A percentile compares a stretch with the other conserved stretches of the same genome.
These are phyloP conservation scores for Trematocara zebra DNA, from an alignment of 2,113 vertebrate genomes.

Conservation along the genomic window DNA sequence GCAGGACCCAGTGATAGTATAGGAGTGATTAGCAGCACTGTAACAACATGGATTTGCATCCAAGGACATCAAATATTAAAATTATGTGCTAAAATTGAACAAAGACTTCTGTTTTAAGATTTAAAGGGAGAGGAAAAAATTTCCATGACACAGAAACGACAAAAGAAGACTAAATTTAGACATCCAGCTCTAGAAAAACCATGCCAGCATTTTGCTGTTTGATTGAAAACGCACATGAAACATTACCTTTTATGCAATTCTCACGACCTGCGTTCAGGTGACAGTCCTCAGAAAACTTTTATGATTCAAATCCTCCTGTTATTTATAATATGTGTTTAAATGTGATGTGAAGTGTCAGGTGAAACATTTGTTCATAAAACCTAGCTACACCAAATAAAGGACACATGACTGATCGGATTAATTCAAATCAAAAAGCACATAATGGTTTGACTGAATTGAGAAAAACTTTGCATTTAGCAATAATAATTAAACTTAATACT, in stretches of 20 bases:
- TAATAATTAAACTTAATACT: neutral
- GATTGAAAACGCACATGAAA: neutral
- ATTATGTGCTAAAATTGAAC: neutral
- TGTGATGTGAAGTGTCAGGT: neutral
- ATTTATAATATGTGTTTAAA: neutral
- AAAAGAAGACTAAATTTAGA: slow-evolving; percentile 9
- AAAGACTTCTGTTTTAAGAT: neutral
- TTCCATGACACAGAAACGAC: neutral
- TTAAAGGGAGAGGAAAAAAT: neutral
- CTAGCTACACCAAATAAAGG: neutral
- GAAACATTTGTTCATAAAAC: neutral
- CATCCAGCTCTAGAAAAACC: neutral
- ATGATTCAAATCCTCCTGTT: neutral
- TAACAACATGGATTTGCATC: neutral
- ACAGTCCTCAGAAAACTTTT: neutral
- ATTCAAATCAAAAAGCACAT: neutral
- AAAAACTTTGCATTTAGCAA: neutral
- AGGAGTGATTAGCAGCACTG: neutral
- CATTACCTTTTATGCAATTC: neutral
- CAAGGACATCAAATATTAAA: neutral
- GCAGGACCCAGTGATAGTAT: neutral
- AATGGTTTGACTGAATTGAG: neutral
- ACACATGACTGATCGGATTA: neutral
- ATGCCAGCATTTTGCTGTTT: neutral
- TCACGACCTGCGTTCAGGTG: neutral